Evolutionary conservation across 2,113 vertebrate genomes (phyloP), one percentile per base, ranked within the genome.

Genomic region (Onychostruthus taczanowskii): DNA sequence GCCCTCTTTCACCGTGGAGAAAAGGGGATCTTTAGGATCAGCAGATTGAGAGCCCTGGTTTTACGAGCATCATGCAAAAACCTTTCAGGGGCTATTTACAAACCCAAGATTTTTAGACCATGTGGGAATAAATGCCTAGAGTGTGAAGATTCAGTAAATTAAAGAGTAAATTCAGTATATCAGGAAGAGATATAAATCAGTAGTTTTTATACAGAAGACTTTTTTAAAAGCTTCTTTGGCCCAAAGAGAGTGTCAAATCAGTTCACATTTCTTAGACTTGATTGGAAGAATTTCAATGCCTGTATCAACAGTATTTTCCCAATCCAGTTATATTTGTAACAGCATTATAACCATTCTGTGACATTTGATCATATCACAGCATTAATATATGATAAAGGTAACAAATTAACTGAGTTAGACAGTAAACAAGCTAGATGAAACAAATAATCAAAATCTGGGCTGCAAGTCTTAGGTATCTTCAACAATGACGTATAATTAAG

Each of bases 171-270:
- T 84, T 86, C 58, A 31, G 24, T n/a, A 22, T 84, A 44, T 43
- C 49, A 87, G 82, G 62, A 89, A 89, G 74, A 85, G 7, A 74
- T 49, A 43, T 23, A 72, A 92, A 86, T 3, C 44, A 62, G 52
- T 59, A 28, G n/a, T 58, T 69, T 90, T 79, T 77, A 77, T 31
- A 50, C 5, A 8, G 39, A 77, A 70, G 24, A 39, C 37, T 37
- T 90, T 91, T 91, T 91, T 93, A 17, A 44, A 95, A 67, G 22
- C 13, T 84, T 62, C 35, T 92, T 94, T 91, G 43, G 46, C 30
- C 55, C 58, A 87, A 76, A 69, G 8, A 56, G 18, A 37, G 18
- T 87, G 33, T 77, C 35, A 49, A 84, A 74, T 74, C 77, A 78
- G 55, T 76, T 84, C 50, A 90, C 10, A 83, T 70, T 89, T 89